Percentiles rank a stretch among this genome's conserved stretches.
phyloP scores from a whole-genome alignment of 2,888 invertebrate genomes.

The Lutraria lutraria region DNA sequence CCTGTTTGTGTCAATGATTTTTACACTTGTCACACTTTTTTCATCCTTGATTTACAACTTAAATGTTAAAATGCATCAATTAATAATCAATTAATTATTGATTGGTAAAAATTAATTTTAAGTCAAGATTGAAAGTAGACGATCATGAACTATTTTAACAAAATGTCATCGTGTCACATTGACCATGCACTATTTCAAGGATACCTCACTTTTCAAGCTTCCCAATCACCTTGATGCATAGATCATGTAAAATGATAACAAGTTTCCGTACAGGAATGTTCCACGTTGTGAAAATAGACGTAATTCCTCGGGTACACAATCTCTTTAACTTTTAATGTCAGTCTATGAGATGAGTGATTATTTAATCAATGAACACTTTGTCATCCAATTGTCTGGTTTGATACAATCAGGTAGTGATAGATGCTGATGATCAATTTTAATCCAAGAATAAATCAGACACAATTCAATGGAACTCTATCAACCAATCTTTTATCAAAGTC shows the following conservation, averaged over 20 bases:
- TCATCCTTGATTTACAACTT: not conserved
- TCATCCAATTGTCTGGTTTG: not conserved
- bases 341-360: conserved; percentile 1
- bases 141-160: not conserved
- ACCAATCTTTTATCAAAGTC: not conserved
- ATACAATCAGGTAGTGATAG: not conserved
- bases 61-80: not conserved
- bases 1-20: not conserved
- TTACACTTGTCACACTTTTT: not conserved
- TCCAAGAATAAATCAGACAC: not conserved
- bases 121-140: not conserved
- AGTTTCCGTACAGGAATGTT: not conserved
- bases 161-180: not conserved
- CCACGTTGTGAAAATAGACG: conserved; percentile 25
- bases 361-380: conserved; percentile 26
- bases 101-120: not conserved
- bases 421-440: not conserved
- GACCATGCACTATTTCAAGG: not conserved
- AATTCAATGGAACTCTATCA: not conserved
- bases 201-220: not conserved
- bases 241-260: not conserved
- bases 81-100: not conserved
- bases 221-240: not conserved
- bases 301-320: conserved; percentile 40
- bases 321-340: conserved; percentile 42